Conservation (phyloP, 1,140 invertebrate species). For the Micrasema longulum region DNA sequence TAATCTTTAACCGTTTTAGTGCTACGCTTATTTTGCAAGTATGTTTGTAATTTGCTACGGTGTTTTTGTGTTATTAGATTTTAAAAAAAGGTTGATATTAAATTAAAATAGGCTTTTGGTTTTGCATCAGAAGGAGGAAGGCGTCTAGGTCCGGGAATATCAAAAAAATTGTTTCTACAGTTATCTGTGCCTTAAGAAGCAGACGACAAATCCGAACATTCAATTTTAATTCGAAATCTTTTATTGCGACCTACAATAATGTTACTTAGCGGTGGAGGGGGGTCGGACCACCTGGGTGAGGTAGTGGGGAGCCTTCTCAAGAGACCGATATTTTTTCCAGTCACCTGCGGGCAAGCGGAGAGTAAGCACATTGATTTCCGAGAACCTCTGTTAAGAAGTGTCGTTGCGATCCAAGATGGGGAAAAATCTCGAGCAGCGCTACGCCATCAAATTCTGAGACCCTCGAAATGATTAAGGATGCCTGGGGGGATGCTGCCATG, state of each 20-base stretch:
- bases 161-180: constrained; percentile 1
- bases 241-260: constrained; percentile 19
- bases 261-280: constrained; percentile 18
- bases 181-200: not conserved
- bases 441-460: constrained; percentile 5
- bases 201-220: constrained; percentile 11
- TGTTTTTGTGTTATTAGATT: no score
- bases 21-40: no score
- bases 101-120: constrained; percentile 42
- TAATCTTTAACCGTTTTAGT: no score
- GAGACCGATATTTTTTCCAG: constrained; percentile 23
- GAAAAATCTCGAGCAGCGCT: not conserved
- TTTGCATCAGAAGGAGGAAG: constrained; percentile 25
- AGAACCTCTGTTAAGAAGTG: constrained; percentile 16
- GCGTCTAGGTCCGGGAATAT: not conserved
- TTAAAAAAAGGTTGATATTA: not conserved
- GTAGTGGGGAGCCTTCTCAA: constrained; percentile 22
- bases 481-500: no score
- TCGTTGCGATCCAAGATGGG: constrained; percentile 7
- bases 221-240: constrained; percentile 14
- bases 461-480: not conserved
- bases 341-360: constrained; percentile 15
- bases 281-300: constrained; percentile 14
- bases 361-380: constrained; percentile 5
- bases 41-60: no score